Evolutionary conservation across 1,140 invertebrate species (phyloP).

Genomic region (Drosophila mauritiana): DNA sequence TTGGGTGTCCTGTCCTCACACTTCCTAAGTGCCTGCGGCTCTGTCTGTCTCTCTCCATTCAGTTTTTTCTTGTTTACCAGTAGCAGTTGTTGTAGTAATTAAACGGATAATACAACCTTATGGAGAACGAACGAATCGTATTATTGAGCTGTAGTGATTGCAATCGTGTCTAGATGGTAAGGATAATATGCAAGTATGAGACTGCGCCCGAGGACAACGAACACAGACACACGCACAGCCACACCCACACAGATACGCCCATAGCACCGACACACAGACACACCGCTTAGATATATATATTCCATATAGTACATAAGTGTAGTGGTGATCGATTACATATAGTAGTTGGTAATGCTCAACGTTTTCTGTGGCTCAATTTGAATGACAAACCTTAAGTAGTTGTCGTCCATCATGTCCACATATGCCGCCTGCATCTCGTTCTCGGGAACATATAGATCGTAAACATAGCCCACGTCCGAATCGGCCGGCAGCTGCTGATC

Average conservation of each 20-base stretch:
- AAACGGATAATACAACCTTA: constrained; percentile 84
- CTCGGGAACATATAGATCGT: constrained; percentile 82
- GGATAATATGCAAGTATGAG: constrained; percentile 30
- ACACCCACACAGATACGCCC: constrained; percentile 5
- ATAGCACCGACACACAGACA: constrained; percentile 19
- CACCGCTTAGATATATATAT: constrained; percentile 19
- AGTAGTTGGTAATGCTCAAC: constrained; percentile 70
- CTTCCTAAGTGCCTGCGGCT: constrained; percentile 18
- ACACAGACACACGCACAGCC: constrained; percentile 36
- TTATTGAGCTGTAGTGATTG: constrained; percentile 55
- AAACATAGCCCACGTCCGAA: constrained; percentile 81
- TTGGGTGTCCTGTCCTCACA: constrained; percentile 29
- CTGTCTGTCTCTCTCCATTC: constrained; percentile 6
- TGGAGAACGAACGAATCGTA: constrained; percentile 74
- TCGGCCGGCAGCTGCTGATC: constrained; percentile 62
- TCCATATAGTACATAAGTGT: constrained; percentile 2
- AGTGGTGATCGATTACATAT: constrained; percentile 63
- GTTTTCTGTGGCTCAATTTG: constrained; percentile 78
- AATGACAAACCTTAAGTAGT: constrained; percentile 84
- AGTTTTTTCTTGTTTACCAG: constrained; percentile 57
- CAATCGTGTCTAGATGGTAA: constrained; percentile 31
- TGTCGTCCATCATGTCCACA: constrained; percentile 81
- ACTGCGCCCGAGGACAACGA: constrained; percentile 39
- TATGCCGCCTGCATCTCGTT: constrained; percentile 73
- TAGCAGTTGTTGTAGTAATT: constrained; percentile 84